A percentile compares a stretch with the other conserved stretches of the same genome.
phyloP scores from a whole-genome alignment of 2,888 invertebrate genomes.

The Minunthozetes semirufus region DNA sequence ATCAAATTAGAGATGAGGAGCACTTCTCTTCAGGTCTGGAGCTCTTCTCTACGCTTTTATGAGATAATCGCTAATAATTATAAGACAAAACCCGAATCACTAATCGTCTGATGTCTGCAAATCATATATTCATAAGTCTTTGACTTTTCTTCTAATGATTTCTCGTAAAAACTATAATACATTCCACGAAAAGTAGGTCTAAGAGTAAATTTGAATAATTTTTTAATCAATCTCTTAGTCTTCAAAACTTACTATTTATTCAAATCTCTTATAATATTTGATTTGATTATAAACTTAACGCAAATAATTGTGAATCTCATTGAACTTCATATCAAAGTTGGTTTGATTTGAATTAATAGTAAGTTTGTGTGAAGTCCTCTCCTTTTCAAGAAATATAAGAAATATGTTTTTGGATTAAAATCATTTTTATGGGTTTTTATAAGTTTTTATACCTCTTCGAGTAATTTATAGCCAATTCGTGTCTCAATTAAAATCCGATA shows the following conservation, averaged over 20 bases:
- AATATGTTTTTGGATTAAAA: too few relatives aligned
- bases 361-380: too few relatives aligned
- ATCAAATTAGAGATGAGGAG: not conserved
- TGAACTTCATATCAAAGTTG: not conserved
- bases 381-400: too few relatives aligned
- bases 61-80: not conserved
- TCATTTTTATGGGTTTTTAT: too few relatives aligned
- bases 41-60: not conserved
- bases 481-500: not conserved
- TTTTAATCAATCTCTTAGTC: not conserved
- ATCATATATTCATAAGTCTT: not conserved
- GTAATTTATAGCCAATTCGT: constrained; percentile 7
- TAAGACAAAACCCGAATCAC: not conserved
- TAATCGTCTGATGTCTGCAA: not conserved
- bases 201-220: not conserved
- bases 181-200: not conserved
- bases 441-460: not conserved
- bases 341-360: not conserved
- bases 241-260: not conserved
- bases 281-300: not conserved
- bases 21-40: not conserved
- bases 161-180: not conserved
- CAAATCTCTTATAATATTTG: not conserved
- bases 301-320: not conserved
- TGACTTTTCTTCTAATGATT: not conserved